A percentile compares a stretch with the other conserved stretches of the same genome.
These are phyloP conservation scores for Cetonia aurata DNA, from an alignment of 2,888 invertebrate species.

Conservation along the genomic window DNA sequence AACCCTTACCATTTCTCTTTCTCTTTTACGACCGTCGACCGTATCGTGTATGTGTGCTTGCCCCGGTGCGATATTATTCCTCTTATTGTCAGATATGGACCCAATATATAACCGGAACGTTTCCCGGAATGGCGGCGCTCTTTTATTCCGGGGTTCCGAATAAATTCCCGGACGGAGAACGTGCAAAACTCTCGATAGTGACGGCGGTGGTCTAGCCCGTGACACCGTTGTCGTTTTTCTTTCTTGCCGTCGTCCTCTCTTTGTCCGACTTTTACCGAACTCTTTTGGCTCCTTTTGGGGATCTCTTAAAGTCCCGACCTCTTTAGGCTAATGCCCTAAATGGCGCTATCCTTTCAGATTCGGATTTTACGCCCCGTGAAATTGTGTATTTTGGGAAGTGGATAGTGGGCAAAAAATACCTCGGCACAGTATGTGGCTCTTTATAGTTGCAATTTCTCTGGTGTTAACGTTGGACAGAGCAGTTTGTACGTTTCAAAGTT, in stretches of 20 bases:
- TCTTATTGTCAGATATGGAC: constrained; percentile 55
- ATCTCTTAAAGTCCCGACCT: constrained; percentile 19
- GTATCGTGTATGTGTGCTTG: constrained; percentile 43
- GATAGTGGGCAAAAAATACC: neutral
- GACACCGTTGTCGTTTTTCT: constrained; percentile 37
- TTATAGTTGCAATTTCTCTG: no score
- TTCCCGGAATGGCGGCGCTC: constrained; percentile 58
- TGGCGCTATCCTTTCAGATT: constrained; percentile 32
- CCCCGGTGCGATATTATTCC: constrained; percentile 54
- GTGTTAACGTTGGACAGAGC: no score
- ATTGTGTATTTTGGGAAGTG: constrained; percentile 10
- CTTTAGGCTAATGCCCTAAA: constrained; percentile 32
- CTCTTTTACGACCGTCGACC: constrained; percentile 17
- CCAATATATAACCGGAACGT: constrained; percentile 53
- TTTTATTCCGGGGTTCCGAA: constrained; percentile 56
- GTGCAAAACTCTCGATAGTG: constrained; percentile 58
- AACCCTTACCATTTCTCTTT: neutral
- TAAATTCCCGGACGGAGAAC: constrained; percentile 58
- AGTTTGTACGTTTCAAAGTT: no score
- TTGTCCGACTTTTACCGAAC: neutral
- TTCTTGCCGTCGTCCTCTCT: constrained; percentile 10
- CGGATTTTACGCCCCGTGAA: constrained; percentile 17
- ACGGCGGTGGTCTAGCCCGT: constrained; percentile 34
- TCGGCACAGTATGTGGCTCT: no score
- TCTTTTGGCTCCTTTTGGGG: constrained; percentile 7